Conservation (phyloP, 2,888 invertebrate genomes). For the Drosophila aldrichi region DNA sequence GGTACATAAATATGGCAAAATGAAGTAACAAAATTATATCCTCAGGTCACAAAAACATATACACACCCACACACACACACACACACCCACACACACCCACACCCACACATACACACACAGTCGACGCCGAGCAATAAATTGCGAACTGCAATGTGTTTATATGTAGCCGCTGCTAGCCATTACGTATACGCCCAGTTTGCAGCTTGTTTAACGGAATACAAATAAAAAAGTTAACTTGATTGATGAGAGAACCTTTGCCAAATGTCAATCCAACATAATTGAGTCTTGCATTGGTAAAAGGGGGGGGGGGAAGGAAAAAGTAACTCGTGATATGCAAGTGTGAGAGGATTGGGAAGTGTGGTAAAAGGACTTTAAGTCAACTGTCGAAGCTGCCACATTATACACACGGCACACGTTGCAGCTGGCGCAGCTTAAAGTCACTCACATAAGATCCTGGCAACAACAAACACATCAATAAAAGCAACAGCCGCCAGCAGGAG, state of each 20-base stretch:
- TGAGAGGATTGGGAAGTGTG: neutral
- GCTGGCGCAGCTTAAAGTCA: constrained; percentile 67
- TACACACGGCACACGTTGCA: constrained; percentile 50
- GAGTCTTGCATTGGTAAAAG: constrained; percentile 57
- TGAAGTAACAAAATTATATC: constrained; percentile 48
- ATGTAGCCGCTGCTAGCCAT: constrained; percentile 55
- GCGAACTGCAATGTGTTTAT: constrained; percentile 49
- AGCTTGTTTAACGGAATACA: constrained; percentile 17
- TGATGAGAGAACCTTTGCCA: constrained; percentile 80
- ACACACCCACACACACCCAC: too few species aligned
- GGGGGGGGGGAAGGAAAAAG: too few species aligned
- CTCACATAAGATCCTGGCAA: constrained; percentile 44
- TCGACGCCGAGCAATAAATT: constrained; percentile 50
- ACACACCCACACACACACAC: constrained; percentile 12
- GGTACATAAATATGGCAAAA: constrained; percentile 43
- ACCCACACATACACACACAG: too few species aligned
- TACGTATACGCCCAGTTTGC: constrained; percentile 65
- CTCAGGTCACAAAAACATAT: constrained; percentile 39
- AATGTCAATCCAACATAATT: constrained; percentile 82
- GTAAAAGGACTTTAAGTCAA: constrained; percentile 52
- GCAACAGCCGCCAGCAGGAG: constrained; percentile 23
- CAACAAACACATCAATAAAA: constrained; percentile 44
- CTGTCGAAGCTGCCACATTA: constrained; percentile 60
- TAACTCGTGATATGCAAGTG: constrained; percentile 25
- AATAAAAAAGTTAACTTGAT: constrained; percentile 73